Percentiles rank a stretch among this genome's conserved stretches.
phyloP scores from a whole-genome alignment of 2,113 vertebrate species.

The Gopherus evgoodei region DNA sequence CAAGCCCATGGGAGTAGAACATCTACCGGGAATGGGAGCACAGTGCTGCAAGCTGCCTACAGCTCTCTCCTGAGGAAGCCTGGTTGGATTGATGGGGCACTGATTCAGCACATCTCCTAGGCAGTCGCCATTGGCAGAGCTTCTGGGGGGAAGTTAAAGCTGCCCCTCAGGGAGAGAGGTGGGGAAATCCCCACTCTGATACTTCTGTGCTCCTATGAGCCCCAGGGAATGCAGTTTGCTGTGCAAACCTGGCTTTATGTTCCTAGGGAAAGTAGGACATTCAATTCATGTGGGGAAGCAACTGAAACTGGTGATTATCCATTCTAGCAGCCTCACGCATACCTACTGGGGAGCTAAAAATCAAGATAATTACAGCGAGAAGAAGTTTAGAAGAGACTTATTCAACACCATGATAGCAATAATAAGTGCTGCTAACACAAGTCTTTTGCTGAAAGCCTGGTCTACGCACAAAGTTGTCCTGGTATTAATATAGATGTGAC shows the following conservation, averaged over 20 bases:
- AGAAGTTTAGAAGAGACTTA: conserved; percentile 41
- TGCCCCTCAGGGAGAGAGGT: not conserved
- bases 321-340: not conserved
- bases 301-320: not conserved
- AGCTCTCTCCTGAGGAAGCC: not conserved
- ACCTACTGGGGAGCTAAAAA: not conserved
- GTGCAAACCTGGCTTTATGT: not conserved
- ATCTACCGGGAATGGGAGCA: fast-evolving
- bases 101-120: not conserved
- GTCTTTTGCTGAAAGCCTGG: conserved; percentile 11
- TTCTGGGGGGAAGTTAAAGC: not conserved
- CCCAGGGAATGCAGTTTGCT: not conserved
- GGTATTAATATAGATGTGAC: conserved; percentile 7
- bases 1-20: not conserved
- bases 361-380: conserved; percentile 24
- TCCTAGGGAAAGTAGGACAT: not conserved
- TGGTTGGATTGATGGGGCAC: not conserved
- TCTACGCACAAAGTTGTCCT: conserved; percentile 49
- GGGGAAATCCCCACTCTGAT: not conserved
- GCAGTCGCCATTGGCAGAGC: not conserved
- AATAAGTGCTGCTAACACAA: conserved; percentile 51
- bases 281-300: not conserved
- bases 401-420: conserved; percentile 58
- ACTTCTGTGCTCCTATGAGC: not conserved
- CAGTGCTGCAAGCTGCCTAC: not conserved